phyloP scores from a whole-genome alignment of 2,888 invertebrate species.

The Hoplodrina blanda region DNA sequence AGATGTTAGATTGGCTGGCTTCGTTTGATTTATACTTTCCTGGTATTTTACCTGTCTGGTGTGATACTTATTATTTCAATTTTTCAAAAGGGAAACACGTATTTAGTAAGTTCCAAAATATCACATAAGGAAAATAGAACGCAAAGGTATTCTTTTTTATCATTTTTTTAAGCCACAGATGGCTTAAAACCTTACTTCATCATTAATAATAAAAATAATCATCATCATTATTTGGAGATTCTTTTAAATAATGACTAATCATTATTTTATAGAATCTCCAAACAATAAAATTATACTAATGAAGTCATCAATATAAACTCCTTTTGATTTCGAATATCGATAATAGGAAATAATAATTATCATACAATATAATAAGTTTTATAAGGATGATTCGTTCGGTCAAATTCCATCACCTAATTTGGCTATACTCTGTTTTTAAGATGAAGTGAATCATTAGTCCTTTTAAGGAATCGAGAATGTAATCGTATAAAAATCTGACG shows the following conservation, averaged over 20 bases:
- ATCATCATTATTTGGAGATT: too few relatives aligned
- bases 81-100: too few relatives aligned
- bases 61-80: background rate
- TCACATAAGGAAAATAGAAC: too few relatives aligned
- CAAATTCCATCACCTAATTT: constrained; percentile 40
- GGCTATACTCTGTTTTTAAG: constrained; percentile 19
- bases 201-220: background rate
- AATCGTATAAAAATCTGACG: constrained; percentile 37
- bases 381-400: constrained; percentile 22
- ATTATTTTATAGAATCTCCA: too few relatives aligned
- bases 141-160: too few relatives aligned
- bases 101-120: too few relatives aligned
- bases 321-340: background rate
- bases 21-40: background rate
- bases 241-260: too few relatives aligned
- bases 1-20: background rate
- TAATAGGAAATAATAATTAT: constrained; percentile 20
- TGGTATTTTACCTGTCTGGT: background rate
- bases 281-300: background rate
- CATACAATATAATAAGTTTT: constrained; percentile 7
- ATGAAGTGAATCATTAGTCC: constrained; percentile 56
- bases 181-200: background rate
- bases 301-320: constrained; percentile 11
- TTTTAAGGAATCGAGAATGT: constrained; percentile 45
- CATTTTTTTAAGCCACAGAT: too few relatives aligned